Evolutionary conservation across 2,888 invertebrate species (phyloP).

Genomic region (Dorcus parallelipipedus): DNA sequence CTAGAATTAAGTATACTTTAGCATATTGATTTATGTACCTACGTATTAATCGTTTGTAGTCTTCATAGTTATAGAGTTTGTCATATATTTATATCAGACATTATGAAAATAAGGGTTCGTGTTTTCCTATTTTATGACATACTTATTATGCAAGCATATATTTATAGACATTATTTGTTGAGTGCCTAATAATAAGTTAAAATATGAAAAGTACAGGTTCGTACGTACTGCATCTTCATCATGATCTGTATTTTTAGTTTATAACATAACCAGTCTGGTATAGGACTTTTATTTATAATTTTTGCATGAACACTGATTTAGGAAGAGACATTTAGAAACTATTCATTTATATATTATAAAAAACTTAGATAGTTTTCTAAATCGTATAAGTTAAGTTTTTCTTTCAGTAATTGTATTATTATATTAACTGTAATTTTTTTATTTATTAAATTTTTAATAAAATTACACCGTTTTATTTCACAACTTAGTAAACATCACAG

Average conservation of each 20-base stretch:
- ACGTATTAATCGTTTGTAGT: slow-evolving; percentile 38
- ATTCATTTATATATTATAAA: slow-evolving; percentile 14
- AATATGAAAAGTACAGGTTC: slow-evolving; percentile 9
- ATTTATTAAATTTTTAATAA: slow-evolving; percentile 32
- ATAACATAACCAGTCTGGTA: not conserved
- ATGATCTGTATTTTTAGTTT: slow-evolving; percentile 11
- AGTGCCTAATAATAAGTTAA: slow-evolving; percentile 40
- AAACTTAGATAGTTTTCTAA: slow-evolving; percentile 13
- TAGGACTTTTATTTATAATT: not conserved
- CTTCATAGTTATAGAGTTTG: slow-evolving; percentile 14
- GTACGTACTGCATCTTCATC: slow-evolving; percentile 1
- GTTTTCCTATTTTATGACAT: slow-evolving; percentile 36
- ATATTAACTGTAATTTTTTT: slow-evolving; percentile 30
- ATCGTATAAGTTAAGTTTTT: slow-evolving; percentile 14
- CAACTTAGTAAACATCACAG: too few relatives aligned
- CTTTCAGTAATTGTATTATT: slow-evolving; percentile 22
- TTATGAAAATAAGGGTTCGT: slow-evolving; percentile 28
- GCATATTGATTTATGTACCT: slow-evolving; percentile 41
- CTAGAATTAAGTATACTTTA: slow-evolving; percentile 23
- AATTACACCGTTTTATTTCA: slow-evolving; percentile 4
- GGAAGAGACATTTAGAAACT: slow-evolving; percentile 12
- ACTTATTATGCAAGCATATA: slow-evolving; percentile 27
- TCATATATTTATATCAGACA: slow-evolving; percentile 15
- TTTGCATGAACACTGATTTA: slow-evolving; percentile 10
- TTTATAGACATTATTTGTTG: slow-evolving; percentile 46